Percentiles rank a stretch among this genome's conserved stretches.
Evolutionary conservation across 2,113 vertebrate species (phyloP).

Genomic region (Cercopithecus mona): DNA sequence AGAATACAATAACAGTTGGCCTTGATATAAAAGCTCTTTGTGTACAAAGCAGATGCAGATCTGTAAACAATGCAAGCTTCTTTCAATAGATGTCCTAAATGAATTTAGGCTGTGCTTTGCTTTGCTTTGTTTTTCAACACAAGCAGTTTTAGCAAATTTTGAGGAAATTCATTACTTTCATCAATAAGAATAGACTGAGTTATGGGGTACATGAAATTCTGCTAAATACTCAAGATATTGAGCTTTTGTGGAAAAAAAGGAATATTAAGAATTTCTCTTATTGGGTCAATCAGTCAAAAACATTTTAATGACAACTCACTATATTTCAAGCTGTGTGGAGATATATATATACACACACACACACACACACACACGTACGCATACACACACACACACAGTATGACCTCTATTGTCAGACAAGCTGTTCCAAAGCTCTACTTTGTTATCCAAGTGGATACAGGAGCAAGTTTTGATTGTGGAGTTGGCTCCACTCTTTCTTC

Average conservation of each 20-base stretch:
- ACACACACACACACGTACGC: too few species aligned
- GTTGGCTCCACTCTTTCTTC: not conserved
- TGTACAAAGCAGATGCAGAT: slow-evolving; percentile 54
- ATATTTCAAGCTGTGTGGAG: not conserved
- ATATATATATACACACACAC: not conserved
- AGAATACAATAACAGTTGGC: slow-evolving; percentile 39
- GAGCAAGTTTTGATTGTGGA: not conserved
- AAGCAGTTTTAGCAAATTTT: slow-evolving; percentile 53
- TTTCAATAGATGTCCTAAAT: slow-evolving; percentile 45
- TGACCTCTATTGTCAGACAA: not conserved
- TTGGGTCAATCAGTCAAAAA: slow-evolving; percentile 25
- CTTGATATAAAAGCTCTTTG: slow-evolving; percentile 54
- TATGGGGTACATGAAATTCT: not conserved
- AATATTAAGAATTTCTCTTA: not conserved
- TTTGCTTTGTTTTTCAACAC: slow-evolving; percentile 57
- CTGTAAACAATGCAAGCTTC: slow-evolving; percentile 35
- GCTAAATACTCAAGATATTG: not conserved
- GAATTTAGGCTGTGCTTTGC: slow-evolving; percentile 40
- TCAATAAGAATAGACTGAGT: slow-evolving; percentile 6
- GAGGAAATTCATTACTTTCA: slow-evolving; percentile 11
- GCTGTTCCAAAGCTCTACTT: not conserved
- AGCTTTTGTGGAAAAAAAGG: not conserved
- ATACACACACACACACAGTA: not conserved
- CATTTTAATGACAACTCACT: not conserved
- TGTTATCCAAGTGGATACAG: not conserved